phyloP scores from a whole-genome alignment of 2,888 invertebrate species.

The Melolontha melolontha region DNA sequence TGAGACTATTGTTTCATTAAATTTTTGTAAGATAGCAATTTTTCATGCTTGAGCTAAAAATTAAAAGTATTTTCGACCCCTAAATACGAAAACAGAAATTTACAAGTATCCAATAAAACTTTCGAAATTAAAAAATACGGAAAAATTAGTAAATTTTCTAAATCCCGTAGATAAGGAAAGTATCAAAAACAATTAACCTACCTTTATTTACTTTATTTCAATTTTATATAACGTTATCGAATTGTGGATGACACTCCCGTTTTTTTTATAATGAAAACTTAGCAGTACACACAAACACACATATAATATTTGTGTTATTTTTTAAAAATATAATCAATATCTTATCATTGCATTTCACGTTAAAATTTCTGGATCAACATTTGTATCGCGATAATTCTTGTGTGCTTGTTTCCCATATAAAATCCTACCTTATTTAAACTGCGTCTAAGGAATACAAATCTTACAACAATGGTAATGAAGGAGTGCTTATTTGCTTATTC shows the following conservation, averaged over 20 bases:
- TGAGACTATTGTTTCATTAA: too few species aligned
- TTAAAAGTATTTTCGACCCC: too few species aligned
- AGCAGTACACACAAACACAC: conserved; percentile 27
- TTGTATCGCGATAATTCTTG: conserved; percentile 37
- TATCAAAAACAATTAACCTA: conserved; percentile 43
- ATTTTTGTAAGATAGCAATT: too few species aligned
- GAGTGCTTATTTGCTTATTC: conserved; percentile 42
- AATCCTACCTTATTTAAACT: conserved; percentile 43
- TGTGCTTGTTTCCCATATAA: conserved; percentile 39
- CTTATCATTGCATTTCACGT: conserved; percentile 37
- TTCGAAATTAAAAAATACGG: conserved; percentile 19
- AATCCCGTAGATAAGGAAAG: conserved; percentile 17
- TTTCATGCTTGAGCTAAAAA: too few species aligned
- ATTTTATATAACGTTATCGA: conserved; percentile 37
- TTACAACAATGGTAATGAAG: conserved; percentile 46
- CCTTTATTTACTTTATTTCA: conserved; percentile 35
- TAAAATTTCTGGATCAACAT: conserved; percentile 38
- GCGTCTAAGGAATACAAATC: conserved; percentile 37
- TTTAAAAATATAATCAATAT: conserved; percentile 35
- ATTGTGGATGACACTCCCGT: conserved; percentile 28
- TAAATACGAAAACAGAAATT: too few species aligned
- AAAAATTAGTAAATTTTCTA: conserved; percentile 21
- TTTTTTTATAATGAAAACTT: conserved; percentile 34
- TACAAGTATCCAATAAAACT: too few species aligned
- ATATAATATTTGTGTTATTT: conserved; percentile 40